Base-by-base conservation (phyloP, 1,140 invertebrate species). In the Carposina sasakii region DNA sequence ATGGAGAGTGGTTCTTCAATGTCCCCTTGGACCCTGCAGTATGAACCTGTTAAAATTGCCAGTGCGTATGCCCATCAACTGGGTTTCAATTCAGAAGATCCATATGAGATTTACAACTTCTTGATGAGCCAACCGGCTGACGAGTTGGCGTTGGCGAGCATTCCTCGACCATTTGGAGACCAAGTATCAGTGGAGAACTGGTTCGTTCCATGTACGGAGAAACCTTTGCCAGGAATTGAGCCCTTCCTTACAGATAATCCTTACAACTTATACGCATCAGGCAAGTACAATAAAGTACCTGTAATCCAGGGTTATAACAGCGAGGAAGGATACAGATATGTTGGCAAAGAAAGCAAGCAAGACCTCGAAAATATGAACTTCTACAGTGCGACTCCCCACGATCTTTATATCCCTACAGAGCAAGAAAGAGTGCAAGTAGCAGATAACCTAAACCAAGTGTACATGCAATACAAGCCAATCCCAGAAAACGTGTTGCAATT, bases 21-120 rank as follows among this genome's bases (percentile, higher is more conserved):
- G 22, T 86, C 85, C 60, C 74, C 87, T 19, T 90, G 88, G 87
- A 81, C 87, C 17, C 48, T 52, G 15, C 34, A 52, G 12, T 44
- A 42, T n/a, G 50, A 62, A 37, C 56, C 60, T 15, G 10, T 57
- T 6, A 13, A 50, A 15, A 36, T 63, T n/a, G 57, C 66, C 2
- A 40, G 63, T 39, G 34, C 45, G 24, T 26, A 79, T 5, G 76
- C n/a, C n/a, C n/a, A n/a, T n/a, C n/a, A n/a, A n/a, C n/a, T 26
- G 40, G 40, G 40, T 16, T 17, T n/a, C n/a, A 17, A 24, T 16
- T 23, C 22, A 3, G 40, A 42, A 28, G 16, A 42, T 30, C 40
- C 40, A 1, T 26, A 17, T 26, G 40, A 42, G 17, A 8, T 42
- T 28, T 42, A 28, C 23, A 26, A 42, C 19, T 23, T 42, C 13